These are phyloP conservation scores for Drosophila kepulauana DNA, from an alignment of 1,140 invertebrate species.

Conservation along the genomic window DNA sequence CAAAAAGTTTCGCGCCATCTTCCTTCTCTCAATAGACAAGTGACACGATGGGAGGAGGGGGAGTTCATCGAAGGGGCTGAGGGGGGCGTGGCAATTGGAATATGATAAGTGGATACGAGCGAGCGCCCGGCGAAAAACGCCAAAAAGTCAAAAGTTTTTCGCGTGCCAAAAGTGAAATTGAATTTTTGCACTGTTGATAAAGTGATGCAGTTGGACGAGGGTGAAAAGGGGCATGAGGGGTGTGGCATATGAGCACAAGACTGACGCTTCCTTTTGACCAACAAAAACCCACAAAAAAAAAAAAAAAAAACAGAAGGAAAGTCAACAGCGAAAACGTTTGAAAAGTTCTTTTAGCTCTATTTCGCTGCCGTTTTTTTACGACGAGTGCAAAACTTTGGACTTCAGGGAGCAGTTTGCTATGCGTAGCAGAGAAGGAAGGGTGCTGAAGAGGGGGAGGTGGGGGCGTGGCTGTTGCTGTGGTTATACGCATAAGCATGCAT, in stretches of 20 bases:
- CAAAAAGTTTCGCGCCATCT: slow-evolving; percentile 36
- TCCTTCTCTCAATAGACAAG: slow-evolving; percentile 15
- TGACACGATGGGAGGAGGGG: background rate
- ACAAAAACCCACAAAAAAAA: slow-evolving; percentile 33
- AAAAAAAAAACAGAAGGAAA: slow-evolving; percentile 7
- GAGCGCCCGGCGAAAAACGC: slow-evolving; percentile 26
- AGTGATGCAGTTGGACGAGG: slow-evolving; percentile 56
- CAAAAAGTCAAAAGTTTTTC: slow-evolving; percentile 42
- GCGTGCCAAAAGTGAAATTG: slow-evolving; percentile 76
- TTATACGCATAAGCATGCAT: slow-evolving; percentile 25
- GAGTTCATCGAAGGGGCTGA: background rate
- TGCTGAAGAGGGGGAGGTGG: background rate
- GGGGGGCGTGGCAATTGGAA: slow-evolving; percentile 45
- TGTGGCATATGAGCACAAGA: slow-evolving; percentile 30
- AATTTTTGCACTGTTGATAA: slow-evolving; percentile 77
- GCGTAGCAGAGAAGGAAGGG: background rate
- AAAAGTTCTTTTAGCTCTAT: slow-evolving; percentile 39
- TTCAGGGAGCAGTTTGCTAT: slow-evolving; percentile 23
- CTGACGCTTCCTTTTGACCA: slow-evolving; percentile 40
- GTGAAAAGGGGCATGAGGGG: slow-evolving; percentile 6
- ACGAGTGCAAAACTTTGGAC: slow-evolving; percentile 44
- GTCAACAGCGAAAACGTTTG: slow-evolving; percentile 47
- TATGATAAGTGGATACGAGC: slow-evolving; percentile 69
- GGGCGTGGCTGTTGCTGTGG: background rate
- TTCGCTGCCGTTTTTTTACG: slow-evolving; percentile 11